A percentile compares a stretch with the other conserved stretches of the same genome.
phyloP scores from a whole-genome alignment of 1,140 invertebrate genomes.

The Pachypeltis micranthus region DNA sequence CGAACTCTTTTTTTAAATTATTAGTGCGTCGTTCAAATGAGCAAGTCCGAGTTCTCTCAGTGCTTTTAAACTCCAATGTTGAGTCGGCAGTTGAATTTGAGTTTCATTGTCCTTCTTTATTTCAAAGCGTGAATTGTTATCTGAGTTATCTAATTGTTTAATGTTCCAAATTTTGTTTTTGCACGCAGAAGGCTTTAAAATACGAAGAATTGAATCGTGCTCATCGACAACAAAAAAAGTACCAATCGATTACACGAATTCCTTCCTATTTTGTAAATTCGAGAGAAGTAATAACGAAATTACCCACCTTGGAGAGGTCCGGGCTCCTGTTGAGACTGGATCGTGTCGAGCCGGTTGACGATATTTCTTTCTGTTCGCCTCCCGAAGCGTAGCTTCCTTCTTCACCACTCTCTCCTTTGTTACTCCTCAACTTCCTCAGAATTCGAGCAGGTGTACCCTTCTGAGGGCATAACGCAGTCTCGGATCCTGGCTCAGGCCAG shows the following conservation, averaged over 20 bases:
- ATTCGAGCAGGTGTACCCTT: constrained; percentile 22
- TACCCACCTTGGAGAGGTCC: constrained; percentile 24
- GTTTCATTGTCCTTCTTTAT: too few relatives aligned
- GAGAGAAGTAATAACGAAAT: neutral
- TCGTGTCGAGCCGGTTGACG: constrained; percentile 28
- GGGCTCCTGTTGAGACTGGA: constrained; percentile 25
- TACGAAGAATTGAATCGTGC: neutral
- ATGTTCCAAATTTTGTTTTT: too few relatives aligned
- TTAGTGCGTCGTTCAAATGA: too few relatives aligned
- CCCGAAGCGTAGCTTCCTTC: constrained; percentile 26
- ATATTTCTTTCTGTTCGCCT: constrained; percentile 24
- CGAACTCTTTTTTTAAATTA: too few relatives aligned
- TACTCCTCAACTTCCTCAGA: constrained; percentile 24
- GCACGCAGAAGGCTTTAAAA: neutral
- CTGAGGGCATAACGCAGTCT: neutral
- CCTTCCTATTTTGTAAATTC: neutral
- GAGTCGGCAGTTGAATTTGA: too few relatives aligned
- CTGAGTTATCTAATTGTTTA: too few relatives aligned
- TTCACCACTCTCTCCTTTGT: constrained; percentile 23
- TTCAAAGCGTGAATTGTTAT: too few relatives aligned
- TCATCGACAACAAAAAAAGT: too few relatives aligned
- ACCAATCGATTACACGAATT: neutral
- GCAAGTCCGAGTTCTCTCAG: too few relatives aligned
- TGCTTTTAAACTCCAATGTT: too few relatives aligned
- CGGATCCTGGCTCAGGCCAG: constrained; percentile 24